A percentile compares a stretch with the other conserved stretches of the same genome.
Conservation (phyloP, 2,113 vertebrate genomes). For the Grallaria varia region DNA sequence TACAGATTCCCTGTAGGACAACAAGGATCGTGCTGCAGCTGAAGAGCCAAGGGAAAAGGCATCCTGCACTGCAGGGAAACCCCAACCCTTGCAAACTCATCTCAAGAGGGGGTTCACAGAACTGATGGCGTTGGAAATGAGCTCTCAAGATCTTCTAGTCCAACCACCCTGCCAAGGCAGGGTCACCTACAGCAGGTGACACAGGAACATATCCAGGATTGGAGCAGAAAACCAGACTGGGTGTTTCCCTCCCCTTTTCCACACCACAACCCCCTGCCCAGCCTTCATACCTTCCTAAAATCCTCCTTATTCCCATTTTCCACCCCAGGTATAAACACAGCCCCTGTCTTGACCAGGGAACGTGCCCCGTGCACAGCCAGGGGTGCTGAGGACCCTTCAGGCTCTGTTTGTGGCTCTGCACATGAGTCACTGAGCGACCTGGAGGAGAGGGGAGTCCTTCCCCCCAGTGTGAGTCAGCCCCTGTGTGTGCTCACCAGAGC, state of each 20-base stretch:
- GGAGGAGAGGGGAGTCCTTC: neutral
- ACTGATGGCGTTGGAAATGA: neutral
- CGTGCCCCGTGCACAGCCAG: accelerated
- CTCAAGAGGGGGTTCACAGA: neutral
- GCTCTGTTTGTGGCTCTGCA: neutral
- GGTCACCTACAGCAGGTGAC: neutral
- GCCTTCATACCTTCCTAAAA: neutral
- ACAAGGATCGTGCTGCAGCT: neutral
- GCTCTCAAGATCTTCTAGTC: neutral
- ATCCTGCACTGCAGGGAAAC: neutral
- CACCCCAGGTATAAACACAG: neutral
- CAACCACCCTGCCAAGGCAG: neutral
- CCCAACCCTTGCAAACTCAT: neutral
- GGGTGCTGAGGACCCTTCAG: neutral
- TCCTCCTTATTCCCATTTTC: neutral
- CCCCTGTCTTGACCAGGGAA: neutral
- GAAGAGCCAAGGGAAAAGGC: neutral
- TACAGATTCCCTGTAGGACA: neutral
- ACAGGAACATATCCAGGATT: accelerated
- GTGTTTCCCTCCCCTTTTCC: neutral
- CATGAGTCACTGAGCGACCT: neutral
- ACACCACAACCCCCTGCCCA: accelerated
- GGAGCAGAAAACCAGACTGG: neutral
- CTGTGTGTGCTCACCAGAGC: neutral
- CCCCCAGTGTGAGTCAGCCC: neutral